Conservation (phyloP, 2,113 vertebrate genomes). For the Eurystomus gularis region DNA sequence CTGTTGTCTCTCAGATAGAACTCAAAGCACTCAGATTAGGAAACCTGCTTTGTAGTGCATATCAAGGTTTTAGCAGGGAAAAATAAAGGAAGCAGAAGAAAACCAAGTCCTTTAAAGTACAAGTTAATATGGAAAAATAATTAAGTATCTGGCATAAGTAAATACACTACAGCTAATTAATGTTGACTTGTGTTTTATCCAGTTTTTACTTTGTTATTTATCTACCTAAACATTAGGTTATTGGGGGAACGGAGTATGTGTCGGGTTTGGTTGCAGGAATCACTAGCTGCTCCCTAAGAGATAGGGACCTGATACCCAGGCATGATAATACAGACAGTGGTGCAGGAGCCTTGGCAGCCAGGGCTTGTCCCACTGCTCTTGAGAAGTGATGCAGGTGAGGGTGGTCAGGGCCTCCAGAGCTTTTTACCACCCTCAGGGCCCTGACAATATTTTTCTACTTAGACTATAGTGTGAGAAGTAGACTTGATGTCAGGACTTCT, state of each 20-base stretch:
- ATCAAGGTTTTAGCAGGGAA: background rate
- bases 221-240: background rate
- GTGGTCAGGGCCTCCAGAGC: background rate
- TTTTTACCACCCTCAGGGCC: background rate
- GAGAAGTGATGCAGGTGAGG: background rate
- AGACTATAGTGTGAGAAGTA: background rate
- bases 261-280: background rate
- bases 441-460: background rate
- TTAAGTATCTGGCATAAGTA: background rate
- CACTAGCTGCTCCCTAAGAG: background rate
- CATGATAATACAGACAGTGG: rapidly evolving
- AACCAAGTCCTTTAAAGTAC: background rate
- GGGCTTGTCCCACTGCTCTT: background rate
- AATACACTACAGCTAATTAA: background rate
- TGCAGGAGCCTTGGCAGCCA: background rate
- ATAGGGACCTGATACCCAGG: background rate
- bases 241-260: background rate
- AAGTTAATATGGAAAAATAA: background rate
- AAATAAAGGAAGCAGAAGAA: background rate
- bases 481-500: background rate
- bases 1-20: background rate
- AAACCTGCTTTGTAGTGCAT: background rate
- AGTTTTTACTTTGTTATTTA: background rate
- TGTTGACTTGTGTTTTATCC: background rate
- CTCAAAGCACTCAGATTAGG: background rate